Evolutionary conservation across 2,888 invertebrate genomes (phyloP).

Genomic region (Thelaira solivaga): DNA sequence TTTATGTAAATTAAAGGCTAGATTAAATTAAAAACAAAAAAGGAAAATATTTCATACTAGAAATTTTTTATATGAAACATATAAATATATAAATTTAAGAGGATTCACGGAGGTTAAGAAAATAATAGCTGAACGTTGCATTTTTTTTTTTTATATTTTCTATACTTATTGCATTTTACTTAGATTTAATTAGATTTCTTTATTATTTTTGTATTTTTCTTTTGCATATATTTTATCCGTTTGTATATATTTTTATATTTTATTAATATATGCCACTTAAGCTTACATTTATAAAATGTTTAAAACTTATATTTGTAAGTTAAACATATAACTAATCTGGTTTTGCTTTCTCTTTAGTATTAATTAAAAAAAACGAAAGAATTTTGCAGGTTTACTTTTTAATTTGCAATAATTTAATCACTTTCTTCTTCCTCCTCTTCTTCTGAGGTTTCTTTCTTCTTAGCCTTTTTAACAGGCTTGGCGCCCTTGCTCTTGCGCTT

Average conservation of each 20-base stretch:
- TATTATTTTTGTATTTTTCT: slow-evolving; percentile 9
- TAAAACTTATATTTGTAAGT: slow-evolving; percentile 72
- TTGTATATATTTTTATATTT: slow-evolving; percentile 55
- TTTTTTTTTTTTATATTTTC: slow-evolving; percentile 51
- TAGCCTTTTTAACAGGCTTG: slow-evolving; percentile 77
- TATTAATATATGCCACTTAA: slow-evolving; percentile 72
- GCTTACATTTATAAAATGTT: slow-evolving; percentile 76
- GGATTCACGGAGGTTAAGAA: slow-evolving; percentile 11
- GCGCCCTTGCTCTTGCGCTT: slow-evolving; percentile 80
- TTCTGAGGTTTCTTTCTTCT: slow-evolving; percentile 83
- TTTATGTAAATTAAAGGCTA: slow-evolving; percentile 37
- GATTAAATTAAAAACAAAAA: slow-evolving; percentile 21
- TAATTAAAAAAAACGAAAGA: slow-evolving; percentile 52
- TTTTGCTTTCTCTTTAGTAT: slow-evolving; percentile 20
- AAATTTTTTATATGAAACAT: background rate
- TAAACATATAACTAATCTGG: slow-evolving; percentile 62
- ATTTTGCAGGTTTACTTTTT: slow-evolving; percentile 51
- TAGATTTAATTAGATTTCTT: slow-evolving; percentile 26
- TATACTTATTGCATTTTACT: slow-evolving; percentile 56
- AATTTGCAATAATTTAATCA: slow-evolving; percentile 78
- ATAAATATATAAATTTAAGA: slow-evolving; percentile 14
- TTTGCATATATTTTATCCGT: slow-evolving; percentile 46
- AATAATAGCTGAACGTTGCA: slow-evolving; percentile 42
- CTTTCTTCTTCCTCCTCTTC: slow-evolving; percentile 82
- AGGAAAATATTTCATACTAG: slow-evolving; percentile 10